Percentiles rank a stretch among this genome's conserved stretches.
Evolutionary conservation across 92 coral and sea anemone species (phyloP).

Genomic region (Anthopleura xanthogrammica): DNA sequence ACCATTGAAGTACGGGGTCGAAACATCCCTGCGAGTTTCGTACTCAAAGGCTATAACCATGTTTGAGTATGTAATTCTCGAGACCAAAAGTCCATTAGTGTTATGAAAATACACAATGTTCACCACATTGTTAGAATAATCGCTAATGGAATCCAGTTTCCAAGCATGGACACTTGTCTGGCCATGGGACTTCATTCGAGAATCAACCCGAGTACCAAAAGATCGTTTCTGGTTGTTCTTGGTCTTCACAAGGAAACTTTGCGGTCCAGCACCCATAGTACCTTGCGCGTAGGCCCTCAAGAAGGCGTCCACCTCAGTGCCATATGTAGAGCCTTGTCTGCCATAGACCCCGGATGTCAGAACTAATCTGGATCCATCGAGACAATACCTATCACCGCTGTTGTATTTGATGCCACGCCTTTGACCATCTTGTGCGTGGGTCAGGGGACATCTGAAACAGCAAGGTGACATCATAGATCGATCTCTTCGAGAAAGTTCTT

Average conservation of each 20-base stretch:
- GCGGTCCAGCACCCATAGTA: constrained; percentile 35
- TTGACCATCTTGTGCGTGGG: constrained; percentile 33
- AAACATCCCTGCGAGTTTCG: constrained; percentile 38
- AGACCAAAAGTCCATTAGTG: constrained; percentile 28
- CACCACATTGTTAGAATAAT: constrained; percentile 29
- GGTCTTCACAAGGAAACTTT: constrained; percentile 33
- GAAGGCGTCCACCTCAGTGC: constrained; percentile 38
- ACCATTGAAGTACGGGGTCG: constrained; percentile 29
- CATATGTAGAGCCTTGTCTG: constrained; percentile 34
- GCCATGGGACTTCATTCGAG: constrained; percentile 21
- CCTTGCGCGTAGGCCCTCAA: constrained; percentile 29
- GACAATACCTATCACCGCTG: constrained; percentile 32
- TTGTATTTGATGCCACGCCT: constrained; percentile 25
- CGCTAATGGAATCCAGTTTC: constrained; percentile 39
- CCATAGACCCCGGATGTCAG: constrained; percentile 39
- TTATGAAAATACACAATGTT: constrained; percentile 23
- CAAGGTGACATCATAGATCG: neutral
- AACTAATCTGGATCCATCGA: constrained; percentile 40
- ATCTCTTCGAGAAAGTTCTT: neutral
- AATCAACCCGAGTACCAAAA: constrained; percentile 29
- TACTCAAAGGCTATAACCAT: constrained; percentile 25
- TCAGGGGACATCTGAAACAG: constrained; percentile 31
- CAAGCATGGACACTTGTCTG: constrained; percentile 36
- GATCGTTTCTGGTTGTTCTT: constrained; percentile 38
- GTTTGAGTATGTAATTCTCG: constrained; percentile 19